A percentile compares a stretch with the other conserved stretches of the same genome.
phyloP scores from a whole-genome alignment of 2,888 invertebrate species.

The Rhagium mordax region DNA sequence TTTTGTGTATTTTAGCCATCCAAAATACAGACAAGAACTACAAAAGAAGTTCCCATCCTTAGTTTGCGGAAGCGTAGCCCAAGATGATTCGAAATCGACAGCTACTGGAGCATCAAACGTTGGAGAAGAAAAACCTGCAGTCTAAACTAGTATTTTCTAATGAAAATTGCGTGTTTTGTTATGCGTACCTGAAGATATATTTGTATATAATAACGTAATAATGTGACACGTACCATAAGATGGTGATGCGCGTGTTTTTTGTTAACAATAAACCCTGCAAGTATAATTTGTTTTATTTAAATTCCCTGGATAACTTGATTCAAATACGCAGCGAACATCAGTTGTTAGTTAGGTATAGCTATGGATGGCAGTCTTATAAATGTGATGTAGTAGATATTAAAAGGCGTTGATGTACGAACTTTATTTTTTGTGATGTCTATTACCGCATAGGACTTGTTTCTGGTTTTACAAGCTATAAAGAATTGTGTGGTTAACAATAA shows the following conservation, averaged over 20 bases:
- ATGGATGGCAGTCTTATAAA: too few relatives aligned
- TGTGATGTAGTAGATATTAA: too few relatives aligned
- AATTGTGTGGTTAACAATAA: too few relatives aligned
- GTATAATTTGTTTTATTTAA: conserved; percentile 43
- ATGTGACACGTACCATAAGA: conserved; percentile 24
- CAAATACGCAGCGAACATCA: too few relatives aligned
- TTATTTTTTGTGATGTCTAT: too few relatives aligned
- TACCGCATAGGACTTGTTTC: too few relatives aligned
- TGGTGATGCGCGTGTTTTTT: conserved; percentile 52
- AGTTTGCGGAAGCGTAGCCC: conserved; percentile 75
- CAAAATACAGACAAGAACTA: conserved; percentile 84
- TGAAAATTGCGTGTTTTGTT: conserved; percentile 34
- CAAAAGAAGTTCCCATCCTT: conserved; percentile 85
- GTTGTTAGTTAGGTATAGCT: too few relatives aligned
- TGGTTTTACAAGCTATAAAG: too few relatives aligned
- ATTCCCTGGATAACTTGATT: too few relatives aligned
- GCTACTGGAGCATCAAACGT: conserved; percentile 80
- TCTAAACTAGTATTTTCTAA: conserved; percentile 65
- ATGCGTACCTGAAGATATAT: conserved; percentile 42
- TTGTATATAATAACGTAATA: conserved; percentile 49
- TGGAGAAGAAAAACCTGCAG: conserved; percentile 77
- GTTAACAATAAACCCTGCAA: conserved; percentile 60
- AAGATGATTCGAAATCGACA: conserved; percentile 77
- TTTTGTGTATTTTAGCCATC: conserved; percentile 74
- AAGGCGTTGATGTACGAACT: too few relatives aligned